A percentile compares a stretch with the other conserved stretches of the same genome.
Conservation (phyloP, 2,797 vertebrate species). For the Pelodytes ibericus region DNA sequence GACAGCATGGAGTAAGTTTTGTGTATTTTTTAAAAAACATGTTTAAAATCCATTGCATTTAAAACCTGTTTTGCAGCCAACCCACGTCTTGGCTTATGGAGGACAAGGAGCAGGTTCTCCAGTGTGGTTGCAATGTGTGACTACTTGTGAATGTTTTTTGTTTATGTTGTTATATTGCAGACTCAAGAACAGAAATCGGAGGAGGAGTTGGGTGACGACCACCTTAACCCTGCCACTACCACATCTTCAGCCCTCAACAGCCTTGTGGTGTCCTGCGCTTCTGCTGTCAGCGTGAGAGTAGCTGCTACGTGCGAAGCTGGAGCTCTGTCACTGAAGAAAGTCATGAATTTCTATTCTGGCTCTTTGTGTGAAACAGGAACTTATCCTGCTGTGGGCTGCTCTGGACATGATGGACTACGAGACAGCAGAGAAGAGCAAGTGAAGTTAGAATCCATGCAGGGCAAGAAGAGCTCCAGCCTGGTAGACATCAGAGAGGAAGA, state of each 20-base stretch:
- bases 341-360: slow-evolving; percentile 88
- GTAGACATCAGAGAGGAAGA: slow-evolving; percentile 95
- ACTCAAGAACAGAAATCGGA: slow-evolving; percentile 59
- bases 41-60: too few relatives aligned
- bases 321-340: slow-evolving; percentile 89
- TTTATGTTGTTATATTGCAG: slow-evolving; percentile 2
- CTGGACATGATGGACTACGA: slow-evolving; percentile 67
- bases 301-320: slow-evolving; percentile 92
- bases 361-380: slow-evolving; percentile 64
- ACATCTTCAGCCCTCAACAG: slow-evolving; percentile 86
- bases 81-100: too few relatives aligned
- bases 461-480: slow-evolving; percentile 96
- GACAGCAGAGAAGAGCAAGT: slow-evolving; percentile 77
- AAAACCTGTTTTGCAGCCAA: too few relatives aligned
- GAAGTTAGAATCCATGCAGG: slow-evolving; percentile 84
- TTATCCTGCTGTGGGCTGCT: slow-evolving; percentile 56
- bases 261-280: slow-evolving; percentile 91
- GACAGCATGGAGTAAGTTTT: too few relatives aligned
- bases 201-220: slow-evolving; percentile 65
- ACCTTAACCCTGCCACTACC: slow-evolving; percentile 70
- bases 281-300: slow-evolving; percentile 89
- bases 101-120: too few relatives aligned
- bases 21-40: too few relatives aligned
- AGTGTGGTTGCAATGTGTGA: too few relatives aligned
- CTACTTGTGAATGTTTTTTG: not conserved